Percentiles rank a stretch among this genome's conserved stretches.
phyloP scores from a whole-genome alignment of 2,888 invertebrate species.

The Sympetrum striolatum region DNA sequence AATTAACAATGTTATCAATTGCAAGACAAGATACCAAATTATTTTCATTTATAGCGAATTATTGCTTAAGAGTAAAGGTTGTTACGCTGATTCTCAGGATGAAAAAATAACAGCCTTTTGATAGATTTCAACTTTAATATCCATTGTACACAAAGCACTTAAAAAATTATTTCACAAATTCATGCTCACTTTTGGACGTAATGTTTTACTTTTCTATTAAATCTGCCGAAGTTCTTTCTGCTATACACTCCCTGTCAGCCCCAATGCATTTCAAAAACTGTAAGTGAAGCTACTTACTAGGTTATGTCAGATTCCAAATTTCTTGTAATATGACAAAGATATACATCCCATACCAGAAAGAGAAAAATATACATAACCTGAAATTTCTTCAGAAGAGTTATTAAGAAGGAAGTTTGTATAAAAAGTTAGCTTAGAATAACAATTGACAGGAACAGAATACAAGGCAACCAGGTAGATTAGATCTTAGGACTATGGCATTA shows the following conservation, averaged over 20 bases:
- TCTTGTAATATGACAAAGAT: constrained; percentile 20
- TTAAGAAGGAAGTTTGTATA: constrained; percentile 34
- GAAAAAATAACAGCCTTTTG: not conserved
- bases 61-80: not conserved
- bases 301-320: constrained; percentile 37
- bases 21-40: not conserved
- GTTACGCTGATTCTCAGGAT: not conserved
- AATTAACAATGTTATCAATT: not conserved
- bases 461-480: constrained; percentile 42
- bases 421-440: constrained; percentile 32
- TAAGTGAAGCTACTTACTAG: constrained; percentile 39
- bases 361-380: constrained; percentile 41
- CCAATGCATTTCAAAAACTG: constrained; percentile 33
- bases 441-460: constrained; percentile 33
- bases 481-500: constrained; percentile 19
- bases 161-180: constrained; percentile 40
- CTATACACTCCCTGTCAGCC: constrained; percentile 24
- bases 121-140: constrained; percentile 42
- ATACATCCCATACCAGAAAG: constrained; percentile 40
- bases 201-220: constrained; percentile 36
- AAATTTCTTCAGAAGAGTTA: constrained; percentile 27
- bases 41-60: not conserved
- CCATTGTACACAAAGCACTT: constrained; percentile 43
- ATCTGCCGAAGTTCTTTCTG: constrained; percentile 10
- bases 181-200: constrained; percentile 39